Evolutionary conservation across 2,113 vertebrate genomes (phyloP).

Genomic region (Fukomys damarensis): DNA sequence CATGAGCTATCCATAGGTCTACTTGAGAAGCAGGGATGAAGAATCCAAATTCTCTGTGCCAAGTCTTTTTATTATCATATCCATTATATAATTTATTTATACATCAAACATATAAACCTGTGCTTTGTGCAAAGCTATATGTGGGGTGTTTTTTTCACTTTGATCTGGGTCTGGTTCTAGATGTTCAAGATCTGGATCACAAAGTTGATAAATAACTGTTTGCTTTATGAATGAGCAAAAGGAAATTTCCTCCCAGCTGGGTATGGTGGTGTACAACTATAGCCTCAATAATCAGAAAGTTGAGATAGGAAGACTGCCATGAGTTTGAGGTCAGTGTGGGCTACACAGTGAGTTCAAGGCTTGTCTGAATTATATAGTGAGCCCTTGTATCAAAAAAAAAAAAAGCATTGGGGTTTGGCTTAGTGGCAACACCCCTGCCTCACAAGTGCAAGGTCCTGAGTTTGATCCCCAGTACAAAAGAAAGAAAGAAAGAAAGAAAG

Average conservation of each 20-base stretch:
- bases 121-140: neutral
- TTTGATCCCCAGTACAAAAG: too few relatives aligned
- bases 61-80: neutral
- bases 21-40: neutral
- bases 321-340: neutral
- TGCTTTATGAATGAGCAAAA: neutral
- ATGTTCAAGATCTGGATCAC: constrained; percentile 1
- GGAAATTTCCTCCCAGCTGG: neutral
- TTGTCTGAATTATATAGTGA: neutral
- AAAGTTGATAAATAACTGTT: neutral
- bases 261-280: neutral
- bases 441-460: too few relatives aligned
- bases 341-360: neutral
- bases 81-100: neutral
- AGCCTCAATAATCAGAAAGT: neutral
- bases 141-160: neutral
- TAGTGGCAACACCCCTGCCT: too few relatives aligned
- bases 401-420: too few relatives aligned
- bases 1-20: neutral
- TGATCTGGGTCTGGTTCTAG: neutral
- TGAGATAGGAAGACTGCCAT: neutral
- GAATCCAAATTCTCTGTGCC: neutral
- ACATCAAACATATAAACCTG: neutral
- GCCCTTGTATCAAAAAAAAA: neutral
- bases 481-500: neutral